Percentiles rank a stretch among this genome's conserved stretches.
Evolutionary conservation across 2,113 vertebrate genomes (phyloP).

Genomic region (Boulengeromyrus knoepffleri): DNA sequence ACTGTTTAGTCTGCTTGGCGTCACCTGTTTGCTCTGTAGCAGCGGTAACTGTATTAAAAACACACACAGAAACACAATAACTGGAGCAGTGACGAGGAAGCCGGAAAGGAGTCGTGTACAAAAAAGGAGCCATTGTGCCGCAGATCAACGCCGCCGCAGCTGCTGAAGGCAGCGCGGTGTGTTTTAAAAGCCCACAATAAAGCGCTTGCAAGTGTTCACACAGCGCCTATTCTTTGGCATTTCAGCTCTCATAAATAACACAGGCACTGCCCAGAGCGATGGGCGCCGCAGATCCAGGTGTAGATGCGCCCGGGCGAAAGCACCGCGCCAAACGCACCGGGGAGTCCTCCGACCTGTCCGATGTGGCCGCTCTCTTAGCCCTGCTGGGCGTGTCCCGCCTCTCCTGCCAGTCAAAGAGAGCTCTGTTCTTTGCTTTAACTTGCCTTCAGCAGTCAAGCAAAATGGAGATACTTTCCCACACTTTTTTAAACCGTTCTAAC

Average conservation of each 20-base stretch:
- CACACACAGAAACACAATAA: not conserved
- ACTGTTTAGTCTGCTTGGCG: slow-evolving; percentile 27
- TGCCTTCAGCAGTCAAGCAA: not conserved
- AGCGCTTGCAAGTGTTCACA: not conserved
- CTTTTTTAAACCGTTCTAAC: not conserved
- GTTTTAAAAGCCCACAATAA: not conserved
- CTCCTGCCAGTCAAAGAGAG: not conserved
- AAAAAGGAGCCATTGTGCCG: not conserved
- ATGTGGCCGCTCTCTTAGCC: not conserved
- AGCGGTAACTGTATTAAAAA: not conserved
- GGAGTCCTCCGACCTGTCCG: not conserved
- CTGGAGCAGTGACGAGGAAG: not conserved
- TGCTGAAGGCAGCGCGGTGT: not conserved
- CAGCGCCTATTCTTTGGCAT: not conserved
- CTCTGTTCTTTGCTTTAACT: not conserved
- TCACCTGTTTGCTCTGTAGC: slow-evolving; percentile 34
- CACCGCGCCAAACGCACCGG: not conserved
- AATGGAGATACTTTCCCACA: not conserved
- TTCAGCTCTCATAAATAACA: slow-evolving; percentile 12
- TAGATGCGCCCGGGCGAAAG: not conserved
- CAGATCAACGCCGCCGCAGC: not conserved
- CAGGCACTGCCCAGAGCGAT: not conserved
- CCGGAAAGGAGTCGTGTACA: not conserved
- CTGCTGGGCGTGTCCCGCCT: too few relatives aligned
- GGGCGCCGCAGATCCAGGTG: not conserved